phyloP scores from a whole-genome alignment of 2,888 invertebrate species.

The Anaspis maculata region DNA sequence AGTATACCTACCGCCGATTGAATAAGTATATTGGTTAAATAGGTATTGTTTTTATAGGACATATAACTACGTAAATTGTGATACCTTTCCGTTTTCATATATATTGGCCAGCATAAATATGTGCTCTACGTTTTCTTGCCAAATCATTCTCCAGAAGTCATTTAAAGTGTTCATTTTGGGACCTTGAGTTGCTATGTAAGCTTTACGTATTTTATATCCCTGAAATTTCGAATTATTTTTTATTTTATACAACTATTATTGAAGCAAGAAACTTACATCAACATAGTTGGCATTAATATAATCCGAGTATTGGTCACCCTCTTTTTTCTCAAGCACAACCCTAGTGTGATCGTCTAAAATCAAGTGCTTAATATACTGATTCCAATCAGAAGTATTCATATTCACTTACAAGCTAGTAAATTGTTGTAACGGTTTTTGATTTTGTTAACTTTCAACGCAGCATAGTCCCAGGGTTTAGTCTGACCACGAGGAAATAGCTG shows the following conservation, averaged over 20 bases:
- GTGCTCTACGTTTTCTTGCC: conserved; percentile 43
- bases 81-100: conserved; percentile 42
- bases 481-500: conserved; percentile 40
- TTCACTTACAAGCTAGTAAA: conserved; percentile 42
- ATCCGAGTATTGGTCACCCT: conserved; percentile 39
- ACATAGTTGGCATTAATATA: conserved; percentile 49
- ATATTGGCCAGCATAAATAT: conserved; percentile 47
- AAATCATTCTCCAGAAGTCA: conserved; percentile 41
- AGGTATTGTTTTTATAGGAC: no score
- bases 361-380: conserved; percentile 1
- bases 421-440: conserved; percentile 44
- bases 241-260: not conserved
- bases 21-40: no score
- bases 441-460: conserved; percentile 38
- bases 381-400: not conserved
- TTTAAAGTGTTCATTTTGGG: conserved; percentile 32
- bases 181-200: conserved; percentile 39
- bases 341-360: conserved; percentile 44
- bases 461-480: conserved; percentile 37
- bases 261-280: conserved; percentile 36
- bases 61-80: not conserved
- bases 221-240: conserved; percentile 14
- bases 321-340: conserved; percentile 38
- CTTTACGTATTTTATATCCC: conserved; percentile 32
- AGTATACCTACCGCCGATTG: no score